A percentile compares a stretch with the other conserved stretches of the same genome.
Conservation (phyloP, 2,888 invertebrate genomes). For the Lamproptera curius region DNA sequence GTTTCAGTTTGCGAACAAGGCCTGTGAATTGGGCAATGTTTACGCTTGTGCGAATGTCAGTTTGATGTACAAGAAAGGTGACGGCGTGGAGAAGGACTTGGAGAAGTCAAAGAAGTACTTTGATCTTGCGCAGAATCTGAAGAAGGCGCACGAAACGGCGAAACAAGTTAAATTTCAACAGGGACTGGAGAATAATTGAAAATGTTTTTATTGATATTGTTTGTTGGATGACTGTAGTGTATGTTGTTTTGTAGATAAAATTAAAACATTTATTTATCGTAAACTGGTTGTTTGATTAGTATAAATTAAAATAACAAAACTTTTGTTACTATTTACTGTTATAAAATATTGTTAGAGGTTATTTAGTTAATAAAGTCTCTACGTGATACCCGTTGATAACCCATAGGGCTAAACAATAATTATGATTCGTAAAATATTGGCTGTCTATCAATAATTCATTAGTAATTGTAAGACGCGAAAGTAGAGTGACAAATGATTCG, state of each 20-base stretch:
- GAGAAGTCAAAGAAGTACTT: conserved; percentile 86
- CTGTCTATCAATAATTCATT: no score
- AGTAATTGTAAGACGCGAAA: no score
- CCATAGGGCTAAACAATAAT: no score
- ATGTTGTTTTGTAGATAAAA: not conserved
- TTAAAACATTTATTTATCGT: not conserved
- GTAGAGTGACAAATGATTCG: no score
- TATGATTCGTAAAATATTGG: no score
- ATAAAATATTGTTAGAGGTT: no score
- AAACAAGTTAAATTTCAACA: conserved; percentile 78
- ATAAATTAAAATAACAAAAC: not conserved
- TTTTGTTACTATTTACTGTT: no score
- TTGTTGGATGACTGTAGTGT: not conserved
- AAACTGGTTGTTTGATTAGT: not conserved
- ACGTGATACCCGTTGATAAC: no score
- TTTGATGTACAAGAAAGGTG: conserved; percentile 90
- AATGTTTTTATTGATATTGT: not conserved
- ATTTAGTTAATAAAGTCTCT: no score
- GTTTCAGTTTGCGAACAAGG: conserved; percentile 85
- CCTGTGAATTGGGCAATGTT: conserved; percentile 90
- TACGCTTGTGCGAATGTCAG: conserved; percentile 94
- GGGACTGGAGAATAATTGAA: conserved; percentile 49
- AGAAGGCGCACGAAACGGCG: conserved; percentile 80
- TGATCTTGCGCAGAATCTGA: conserved; percentile 83
- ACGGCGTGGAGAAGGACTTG: conserved; percentile 86